Conservation (phyloP, 2,797 vertebrate genomes). For the Aulostomus chinensis region DNA sequence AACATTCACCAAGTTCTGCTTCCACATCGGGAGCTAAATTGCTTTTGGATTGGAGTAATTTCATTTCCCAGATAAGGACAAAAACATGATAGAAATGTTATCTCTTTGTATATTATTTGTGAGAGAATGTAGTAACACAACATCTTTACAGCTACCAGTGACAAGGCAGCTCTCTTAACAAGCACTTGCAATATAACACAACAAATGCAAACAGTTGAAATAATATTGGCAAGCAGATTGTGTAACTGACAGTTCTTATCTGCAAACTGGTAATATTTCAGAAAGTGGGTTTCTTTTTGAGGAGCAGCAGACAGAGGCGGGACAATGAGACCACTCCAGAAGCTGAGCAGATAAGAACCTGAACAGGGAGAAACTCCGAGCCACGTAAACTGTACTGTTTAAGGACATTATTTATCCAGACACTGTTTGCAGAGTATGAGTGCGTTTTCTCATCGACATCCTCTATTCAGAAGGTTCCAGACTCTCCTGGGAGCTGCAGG, state of each 20-base stretch:
- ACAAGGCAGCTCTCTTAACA: conserved; percentile 14
- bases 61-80: conserved; percentile 28
- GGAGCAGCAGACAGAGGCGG: conserved; percentile 10
- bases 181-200: conserved; percentile 4
- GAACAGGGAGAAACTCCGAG: conserved; percentile 6
- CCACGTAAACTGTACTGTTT: conserved; percentile 18
- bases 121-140: conserved; percentile 10
- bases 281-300: conserved; percentile 18
- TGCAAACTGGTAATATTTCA: conserved; percentile 20
- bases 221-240: conserved; percentile 6
- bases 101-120: conserved; percentile 32
- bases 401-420: conserved; percentile 10
- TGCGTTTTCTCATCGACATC: conserved; percentile 32
- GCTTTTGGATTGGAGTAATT: conserved; percentile 38
- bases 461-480: conserved; percentile 29
- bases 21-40: conserved; percentile 39
- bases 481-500: conserved; percentile 22
- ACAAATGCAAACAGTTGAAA: conserved; percentile 29
- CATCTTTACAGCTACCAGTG: conserved; percentile 11
- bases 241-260: conserved; percentile 34
- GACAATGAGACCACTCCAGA: conserved; percentile 23
- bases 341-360: conserved; percentile 34
- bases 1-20: conserved; percentile 51
- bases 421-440: conserved; percentile 18
- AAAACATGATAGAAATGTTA: conserved; percentile 17